These are phyloP conservation scores for Polypterus senegalus DNA, from an alignment of 2,113 vertebrate genomes.

Conservation along the genomic window DNA sequence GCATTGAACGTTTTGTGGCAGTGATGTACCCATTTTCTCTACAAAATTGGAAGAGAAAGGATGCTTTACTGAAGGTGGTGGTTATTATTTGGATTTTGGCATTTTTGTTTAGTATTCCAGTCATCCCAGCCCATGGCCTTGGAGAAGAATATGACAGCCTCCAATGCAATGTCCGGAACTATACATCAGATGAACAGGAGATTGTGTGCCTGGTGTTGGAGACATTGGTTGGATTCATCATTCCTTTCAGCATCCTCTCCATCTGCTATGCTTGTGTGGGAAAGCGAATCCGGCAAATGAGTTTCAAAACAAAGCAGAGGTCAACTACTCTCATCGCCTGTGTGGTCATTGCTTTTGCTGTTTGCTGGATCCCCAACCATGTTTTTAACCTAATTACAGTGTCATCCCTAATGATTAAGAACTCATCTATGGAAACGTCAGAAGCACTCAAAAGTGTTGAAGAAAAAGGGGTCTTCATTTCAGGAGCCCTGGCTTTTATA, in stretches of 20 bases:
- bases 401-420: conserved; percentile 6
- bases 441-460: conserved; percentile 19
- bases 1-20: conserved; percentile 48
- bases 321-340: conserved; percentile 50
- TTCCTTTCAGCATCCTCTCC: conserved; percentile 47
- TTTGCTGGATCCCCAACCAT: conserved; percentile 54
- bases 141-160: conserved; percentile 1
- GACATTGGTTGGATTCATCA: conserved; percentile 46
- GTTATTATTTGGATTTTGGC: conserved; percentile 38
- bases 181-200: conserved; percentile 34
- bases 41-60: conserved; percentile 37
- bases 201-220: conserved; percentile 41
- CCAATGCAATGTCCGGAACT: conserved; percentile 35
- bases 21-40: conserved; percentile 46
- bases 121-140: conserved; percentile 41
- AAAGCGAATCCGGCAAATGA: conserved; percentile 50
- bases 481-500: conserved; percentile 52
- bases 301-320: conserved; percentile 47
- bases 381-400: conserved; percentile 24
- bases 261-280: conserved; percentile 52
- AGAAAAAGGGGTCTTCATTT: conserved; percentile 23
- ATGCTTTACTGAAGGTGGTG: conserved; percentile 37
- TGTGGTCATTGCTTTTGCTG: conserved; percentile 43
- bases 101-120: conserved; percentile 44
- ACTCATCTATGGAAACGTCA: neutral